Evolutionary conservation across 1,140 invertebrate species (phyloP).

Genomic region (Calosoma granatense): DNA sequence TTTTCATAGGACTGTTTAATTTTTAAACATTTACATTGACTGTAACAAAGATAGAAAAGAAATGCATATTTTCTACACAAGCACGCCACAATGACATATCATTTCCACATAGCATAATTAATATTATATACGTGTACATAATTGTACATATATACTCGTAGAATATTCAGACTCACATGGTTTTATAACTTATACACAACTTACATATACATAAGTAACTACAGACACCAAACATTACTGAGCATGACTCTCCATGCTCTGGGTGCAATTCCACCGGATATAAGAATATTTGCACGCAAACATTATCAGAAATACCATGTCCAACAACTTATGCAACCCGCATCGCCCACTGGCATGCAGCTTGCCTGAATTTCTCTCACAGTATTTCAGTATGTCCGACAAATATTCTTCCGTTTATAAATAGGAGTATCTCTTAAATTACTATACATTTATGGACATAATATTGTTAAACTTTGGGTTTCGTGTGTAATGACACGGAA

Average conservation of each 20-base stretch:
- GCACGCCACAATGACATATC: slow-evolving; percentile 2
- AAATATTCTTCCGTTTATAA: neutral
- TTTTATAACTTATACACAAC: neutral
- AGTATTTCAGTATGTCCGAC: no score
- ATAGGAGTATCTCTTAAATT: neutral
- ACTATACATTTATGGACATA: slow-evolving; percentile 6
- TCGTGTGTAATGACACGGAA: neutral
- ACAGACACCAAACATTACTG: slow-evolving; percentile 3
- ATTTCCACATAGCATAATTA: neutral
- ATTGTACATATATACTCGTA: neutral
- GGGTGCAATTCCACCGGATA: no score
- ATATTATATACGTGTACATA: neutral
- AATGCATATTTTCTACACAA: slow-evolving; percentile 4
- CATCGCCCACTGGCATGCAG: no score
- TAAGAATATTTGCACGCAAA: no score
- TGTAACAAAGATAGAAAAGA: slow-evolving; percentile 9
- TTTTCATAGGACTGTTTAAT: slow-evolving; percentile 4
- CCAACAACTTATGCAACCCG: no score
- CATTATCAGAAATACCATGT: no score
- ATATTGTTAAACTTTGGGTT: neutral
- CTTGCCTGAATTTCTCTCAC: no score
- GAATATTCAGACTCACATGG: neutral
- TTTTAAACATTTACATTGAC: slow-evolving; percentile 9
- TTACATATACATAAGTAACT: neutral
- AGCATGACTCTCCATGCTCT: neutral